Percentiles rank a stretch among this genome's conserved stretches.
Evolutionary conservation across 2,888 invertebrate genomes (phyloP).

Genomic region (Unio delphinus): DNA sequence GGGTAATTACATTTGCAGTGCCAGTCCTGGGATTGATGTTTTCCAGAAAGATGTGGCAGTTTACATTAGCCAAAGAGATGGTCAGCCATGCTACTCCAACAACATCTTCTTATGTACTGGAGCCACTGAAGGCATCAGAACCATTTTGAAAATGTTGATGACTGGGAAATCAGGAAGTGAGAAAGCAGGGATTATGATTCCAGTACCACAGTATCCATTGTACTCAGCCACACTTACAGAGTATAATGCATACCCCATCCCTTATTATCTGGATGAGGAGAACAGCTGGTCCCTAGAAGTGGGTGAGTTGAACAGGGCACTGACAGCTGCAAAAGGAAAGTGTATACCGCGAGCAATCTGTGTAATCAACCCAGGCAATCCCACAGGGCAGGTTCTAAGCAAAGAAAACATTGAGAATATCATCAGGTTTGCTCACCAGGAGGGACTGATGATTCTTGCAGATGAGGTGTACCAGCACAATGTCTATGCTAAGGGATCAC

Average conservation of each 20-base stretch:
- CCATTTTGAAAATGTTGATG: slow-evolving; percentile 79
- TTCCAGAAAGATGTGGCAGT: slow-evolving; percentile 89
- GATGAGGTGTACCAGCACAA: slow-evolving; percentile 91
- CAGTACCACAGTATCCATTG: slow-evolving; percentile 98
- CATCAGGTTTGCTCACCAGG: slow-evolving; percentile 90
- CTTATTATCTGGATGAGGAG: slow-evolving; percentile 86
- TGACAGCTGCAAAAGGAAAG: slow-evolving; percentile 76
- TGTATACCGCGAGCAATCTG: slow-evolving; percentile 88
- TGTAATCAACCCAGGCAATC: slow-evolving; percentile 99
- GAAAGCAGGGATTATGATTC: slow-evolving; percentile 90
- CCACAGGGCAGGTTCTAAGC: slow-evolving; percentile 89
- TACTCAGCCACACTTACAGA: slow-evolving; percentile 96
- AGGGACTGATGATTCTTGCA: slow-evolving; percentile 83
- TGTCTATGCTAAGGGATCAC: slow-evolving; percentile 87
- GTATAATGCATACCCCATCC: slow-evolving; percentile 80
- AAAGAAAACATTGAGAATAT: slow-evolving; percentile 90
- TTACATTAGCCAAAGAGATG: slow-evolving; percentile 86
- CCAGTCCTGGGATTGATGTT: slow-evolving; percentile 90
- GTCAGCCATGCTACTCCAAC: slow-evolving; percentile 81
- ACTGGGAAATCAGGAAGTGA: slow-evolving; percentile 57
- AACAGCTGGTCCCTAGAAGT: slow-evolving; percentile 88
- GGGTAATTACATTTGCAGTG: slow-evolving; percentile 57
- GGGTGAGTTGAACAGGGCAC: slow-evolving; percentile 84
- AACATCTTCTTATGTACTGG: slow-evolving; percentile 89
- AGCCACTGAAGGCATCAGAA: slow-evolving; percentile 94